Base-by-base conservation (phyloP, 2,797 vertebrate species). In the Diceros bicornis region DNA sequence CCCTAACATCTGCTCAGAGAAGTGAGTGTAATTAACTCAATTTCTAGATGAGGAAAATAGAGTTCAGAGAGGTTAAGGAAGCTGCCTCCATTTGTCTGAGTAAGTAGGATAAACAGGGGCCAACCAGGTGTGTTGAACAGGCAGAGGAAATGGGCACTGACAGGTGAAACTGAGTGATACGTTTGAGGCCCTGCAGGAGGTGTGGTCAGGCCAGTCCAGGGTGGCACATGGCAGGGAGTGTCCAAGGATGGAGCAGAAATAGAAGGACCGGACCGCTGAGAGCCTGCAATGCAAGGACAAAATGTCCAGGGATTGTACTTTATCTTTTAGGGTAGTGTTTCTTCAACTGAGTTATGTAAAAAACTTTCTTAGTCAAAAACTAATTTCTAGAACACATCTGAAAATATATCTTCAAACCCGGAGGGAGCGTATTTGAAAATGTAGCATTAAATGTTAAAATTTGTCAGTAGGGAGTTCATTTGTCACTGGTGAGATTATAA, bases 211-310 rank as follows among this genome's bases (percentile, higher is more conserved):
- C 18, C 41, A 23, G 37, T 0, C 17, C 20, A 10, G 5, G 25
- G 16, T 0, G 2, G 16, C 0, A 0, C 0, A 0, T 61, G 34
- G 7, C 25, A 29, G 25, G 55, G 55, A 81, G 25, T 21, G 59
- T 77, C 59, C 57, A 64, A 17, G 44, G 57, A 87, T 72, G 16
- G 32, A 50, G 16, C 79, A 55, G 34, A 78, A 86, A 44, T 2
- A 6, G 16, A 27, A 9, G 16, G 34, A 9, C 18, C 32, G 79
- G 79, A 50, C 7, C 17, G 7, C 2, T 16, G 11, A 50, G 62
- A n/a, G 41, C 27, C 71, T 50, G 17, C 7, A 23, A 21, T 27
- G 20, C 1, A 1, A 16, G 23, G 32, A 34, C 14, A 32, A 44
- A 47, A 20, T 59, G 7, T 44, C 23, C 8, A 66, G 16, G 34